Base-by-base conservation (phyloP, 2,113 vertebrate species). In the Amazona guildingii region DNA sequence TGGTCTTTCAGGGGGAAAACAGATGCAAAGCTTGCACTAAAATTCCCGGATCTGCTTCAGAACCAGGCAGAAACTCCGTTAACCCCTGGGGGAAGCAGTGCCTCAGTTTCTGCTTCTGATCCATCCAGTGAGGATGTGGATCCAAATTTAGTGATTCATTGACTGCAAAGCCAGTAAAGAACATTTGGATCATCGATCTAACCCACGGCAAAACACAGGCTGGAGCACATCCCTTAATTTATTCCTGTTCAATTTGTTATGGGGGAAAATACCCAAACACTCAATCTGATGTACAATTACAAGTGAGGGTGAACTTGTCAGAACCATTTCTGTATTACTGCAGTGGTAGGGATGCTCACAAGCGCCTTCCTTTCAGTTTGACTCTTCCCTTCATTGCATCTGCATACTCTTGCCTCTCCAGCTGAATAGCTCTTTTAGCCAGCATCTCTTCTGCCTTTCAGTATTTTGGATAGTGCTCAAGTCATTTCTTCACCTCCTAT, bases 101-200 rank as follows among this genome's bases (percentile, higher is more conserved):
- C 59, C 78, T 94, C 3, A 0, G 83, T 59, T 88, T 81, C 83
- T 94, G 95, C 94, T 97, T 97, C 95, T 91, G 94, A 87, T 92
- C 91, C 94, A 89, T 93, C 91, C 92, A 88, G 62, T 86, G 91
- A 72, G 81, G 70, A 35, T 49, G 77, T 86, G 77, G 92, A 86
- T 93, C 94, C 95, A 95, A 92, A 93, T 94, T 85, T 85, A 96
- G 89, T 96, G 96, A 95, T 92, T 96, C 94, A 94, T 94, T 96
- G 95, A 91, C 92, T 96, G 92, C 87, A 92, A 91, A 97, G 94
- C 83, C 83, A 91, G 92, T 89, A 92, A 78, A 94, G 92, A 96
- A 93, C 96, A 94, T 94, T 96, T 93, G 91, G 96, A 91, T 94
- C 88, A 94, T 94, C 33, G 89, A 95, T 95, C 88, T 94, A 83